These are phyloP conservation scores for Lanistes nyassanus DNA, from an alignment of 1,140 invertebrate genomes.

Conservation along the genomic window DNA sequence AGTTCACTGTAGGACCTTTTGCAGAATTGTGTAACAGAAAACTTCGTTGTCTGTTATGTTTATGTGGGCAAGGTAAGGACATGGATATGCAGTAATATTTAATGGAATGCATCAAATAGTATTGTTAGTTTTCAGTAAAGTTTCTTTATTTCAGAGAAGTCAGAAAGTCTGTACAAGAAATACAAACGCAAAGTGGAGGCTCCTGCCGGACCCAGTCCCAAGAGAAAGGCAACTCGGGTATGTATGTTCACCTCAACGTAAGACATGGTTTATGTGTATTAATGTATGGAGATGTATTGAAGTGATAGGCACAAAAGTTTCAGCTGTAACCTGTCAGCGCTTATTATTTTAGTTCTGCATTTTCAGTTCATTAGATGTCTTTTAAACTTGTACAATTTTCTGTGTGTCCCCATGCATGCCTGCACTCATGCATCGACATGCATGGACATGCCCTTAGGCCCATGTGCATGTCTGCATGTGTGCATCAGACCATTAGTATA, in stretches of 20 bases:
- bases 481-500: background rate
- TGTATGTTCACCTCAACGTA: background rate
- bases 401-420: background rate
- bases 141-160: slow-evolving; percentile 9
- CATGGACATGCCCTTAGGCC: background rate
- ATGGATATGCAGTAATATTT: background rate
- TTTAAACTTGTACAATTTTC: background rate
- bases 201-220: background rate
- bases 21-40: background rate
- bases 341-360: background rate
- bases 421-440: background rate
- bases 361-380: background rate
- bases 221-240: slow-evolving; percentile 2
- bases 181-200: slow-evolving; percentile 15
- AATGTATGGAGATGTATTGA: background rate
- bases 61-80: background rate
- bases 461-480: background rate
- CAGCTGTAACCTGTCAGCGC: background rate
- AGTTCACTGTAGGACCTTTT: background rate
- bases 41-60: background rate
- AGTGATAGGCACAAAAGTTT: background rate
- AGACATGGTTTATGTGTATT: background rate
- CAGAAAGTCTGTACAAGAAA: background rate
- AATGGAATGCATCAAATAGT: background rate
- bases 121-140: background rate